Base-by-base conservation (phyloP, 1,140 invertebrate genomes). In the Nebria ingens region DNA sequence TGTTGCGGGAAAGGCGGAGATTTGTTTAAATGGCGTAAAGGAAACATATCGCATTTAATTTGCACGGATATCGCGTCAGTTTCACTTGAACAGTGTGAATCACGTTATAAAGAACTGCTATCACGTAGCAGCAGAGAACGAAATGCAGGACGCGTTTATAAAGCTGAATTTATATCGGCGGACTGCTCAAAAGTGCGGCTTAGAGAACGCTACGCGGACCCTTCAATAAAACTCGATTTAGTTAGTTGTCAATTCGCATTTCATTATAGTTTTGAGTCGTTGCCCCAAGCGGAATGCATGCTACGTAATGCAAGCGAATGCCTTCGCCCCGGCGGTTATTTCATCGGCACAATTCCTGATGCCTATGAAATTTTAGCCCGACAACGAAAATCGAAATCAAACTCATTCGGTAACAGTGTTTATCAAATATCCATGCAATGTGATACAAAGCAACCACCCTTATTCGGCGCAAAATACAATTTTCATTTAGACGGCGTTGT, bases 201-300 rank as follows among this genome's bases (percentile, higher is more conserved):
- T 1, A 79, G 84, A 53, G 81, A 79, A 61, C 76, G 77, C 56
- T 92, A 85, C 64, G 75, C 78, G 60, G 84, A 92, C 71, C 79
- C 83, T 2, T 83, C 83, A 29, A 79, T 86, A 13, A 77, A 83
- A 63, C 79, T 99, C 65, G 91, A 99, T 71, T 62, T 99, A 2
- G 89, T 93, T 0, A 97, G 91, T 64, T 97, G 93, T 70, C 97
- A 99, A 72, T 99, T 99, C 82, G 89, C 94, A 19, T 89, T 99
- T 64, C 91, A 93, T 72, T 99, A 98, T 64, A 88, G 88, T 64
- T 99, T 99, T 78, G 93, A 98, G 72, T 89, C 87, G 53, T 71
- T 93, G 54, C 67, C 74, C n/a, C 93, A 97, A 75, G 94, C 93
- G 1, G 83, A 94, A 66, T 83, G 83, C 65, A 96, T 98, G 91